Conservation (phyloP, 2,888 invertebrate species). For the Sarcophaga rosellei region DNA sequence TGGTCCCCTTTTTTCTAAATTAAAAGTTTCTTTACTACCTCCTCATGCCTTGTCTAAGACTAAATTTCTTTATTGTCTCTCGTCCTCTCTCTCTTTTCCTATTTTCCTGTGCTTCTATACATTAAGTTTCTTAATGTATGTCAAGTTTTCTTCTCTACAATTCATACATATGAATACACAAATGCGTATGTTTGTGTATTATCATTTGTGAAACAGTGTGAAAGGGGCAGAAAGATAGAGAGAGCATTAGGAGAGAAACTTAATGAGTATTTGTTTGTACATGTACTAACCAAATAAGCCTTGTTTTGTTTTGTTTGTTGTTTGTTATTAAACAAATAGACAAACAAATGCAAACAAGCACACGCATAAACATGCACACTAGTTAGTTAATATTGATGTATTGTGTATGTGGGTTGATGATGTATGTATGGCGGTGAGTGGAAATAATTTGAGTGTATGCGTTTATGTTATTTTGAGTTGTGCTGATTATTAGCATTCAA, state of each 20-base stretch:
- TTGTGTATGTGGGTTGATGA: too few relatives aligned
- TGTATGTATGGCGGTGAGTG: neutral
- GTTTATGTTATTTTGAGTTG: neutral
- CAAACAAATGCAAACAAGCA: neutral
- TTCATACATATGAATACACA: neutral
- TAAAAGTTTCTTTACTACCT: slow-evolving; percentile 13
- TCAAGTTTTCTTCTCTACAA: neutral
- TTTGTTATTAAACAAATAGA: slow-evolving; percentile 1
- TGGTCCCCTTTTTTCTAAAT: slow-evolving; percentile 9
- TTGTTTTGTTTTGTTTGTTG: slow-evolving; percentile 22
- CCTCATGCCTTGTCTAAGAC: too few relatives aligned
- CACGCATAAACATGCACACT: slow-evolving; percentile 28
- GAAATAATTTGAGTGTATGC: neutral
- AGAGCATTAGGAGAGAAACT: neutral
- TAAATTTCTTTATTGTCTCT: neutral
- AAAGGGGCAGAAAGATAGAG: neutral
- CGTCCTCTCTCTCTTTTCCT: neutral
- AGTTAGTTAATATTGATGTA: neutral
- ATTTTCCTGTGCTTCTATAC: neutral
- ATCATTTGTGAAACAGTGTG: neutral
- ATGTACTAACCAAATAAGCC: slow-evolving; percentile 52
- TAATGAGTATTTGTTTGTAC: slow-evolving; percentile 16
- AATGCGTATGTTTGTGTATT: neutral
- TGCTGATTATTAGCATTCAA: slow-evolving; percentile 63
- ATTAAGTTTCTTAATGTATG: neutral